These are phyloP conservation scores for Champsocephalus gunnari DNA, from an alignment of 2,797 vertebrate species.

Conservation along the genomic window DNA sequence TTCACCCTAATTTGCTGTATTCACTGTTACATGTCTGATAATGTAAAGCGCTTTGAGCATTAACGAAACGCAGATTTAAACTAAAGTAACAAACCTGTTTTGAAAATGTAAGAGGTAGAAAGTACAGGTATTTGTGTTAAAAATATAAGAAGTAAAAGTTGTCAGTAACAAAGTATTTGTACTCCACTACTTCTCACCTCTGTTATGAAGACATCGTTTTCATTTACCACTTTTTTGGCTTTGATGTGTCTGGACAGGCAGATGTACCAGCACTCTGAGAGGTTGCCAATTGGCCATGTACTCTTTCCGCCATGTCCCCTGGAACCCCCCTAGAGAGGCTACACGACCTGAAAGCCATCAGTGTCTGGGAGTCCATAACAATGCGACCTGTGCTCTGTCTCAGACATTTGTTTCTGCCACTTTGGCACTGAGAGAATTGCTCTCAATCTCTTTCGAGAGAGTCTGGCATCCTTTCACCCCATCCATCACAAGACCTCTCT, in stretches of 20 bases:
- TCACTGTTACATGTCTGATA: no score
- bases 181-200: no score
- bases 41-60: no score
- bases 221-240: slow-evolving; percentile 16
- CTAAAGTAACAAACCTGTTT: no score
- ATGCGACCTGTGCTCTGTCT: slow-evolving; percentile 54
- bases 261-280: slow-evolving; percentile 34
- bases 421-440: slow-evolving; percentile 70
- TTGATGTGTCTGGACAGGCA: slow-evolving; percentile 62
- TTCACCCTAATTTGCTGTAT: no score
- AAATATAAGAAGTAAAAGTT: no score
- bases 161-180: no score
- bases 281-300: slow-evolving; percentile 44
- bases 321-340: slow-evolving; percentile 46
- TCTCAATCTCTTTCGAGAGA: slow-evolving; percentile 70
- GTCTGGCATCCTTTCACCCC: slow-evolving; percentile 65
- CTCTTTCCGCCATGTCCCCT: slow-evolving; percentile 43
- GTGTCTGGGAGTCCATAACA: slow-evolving; percentile 72
- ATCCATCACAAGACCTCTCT: slow-evolving; percentile 75
- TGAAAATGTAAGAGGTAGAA: no score
- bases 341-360: slow-evolving; percentile 60
- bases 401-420: slow-evolving; percentile 78
- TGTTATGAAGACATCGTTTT: slow-evolving; percentile 61
- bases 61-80: no score
- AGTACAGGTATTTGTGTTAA: no score